Evolutionary conservation across 1,140 invertebrate genomes (phyloP).

Genomic region (Lepidurus arcticus): DNA sequence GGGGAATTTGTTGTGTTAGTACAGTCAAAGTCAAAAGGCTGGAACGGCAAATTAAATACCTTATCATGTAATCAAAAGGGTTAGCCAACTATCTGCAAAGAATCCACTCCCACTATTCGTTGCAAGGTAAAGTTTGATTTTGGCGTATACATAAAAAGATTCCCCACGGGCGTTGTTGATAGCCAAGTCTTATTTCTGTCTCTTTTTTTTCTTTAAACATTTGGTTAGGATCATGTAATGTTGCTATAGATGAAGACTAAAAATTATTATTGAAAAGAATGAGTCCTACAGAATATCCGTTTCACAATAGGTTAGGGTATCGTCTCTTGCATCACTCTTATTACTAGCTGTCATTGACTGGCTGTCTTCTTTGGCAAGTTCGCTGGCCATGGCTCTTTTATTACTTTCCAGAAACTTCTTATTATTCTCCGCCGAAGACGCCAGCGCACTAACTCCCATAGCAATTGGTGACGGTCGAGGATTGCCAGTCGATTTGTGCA

Average conservation of each 20-base stretch:
- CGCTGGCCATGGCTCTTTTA: background rate
- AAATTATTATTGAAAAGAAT: background rate
- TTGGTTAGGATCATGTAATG: constrained; percentile 1
- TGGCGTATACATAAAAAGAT: background rate
- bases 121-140: constrained; percentile 9
- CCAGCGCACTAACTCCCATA: background rate
- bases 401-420: constrained; percentile 14
- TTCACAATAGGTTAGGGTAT: background rate
- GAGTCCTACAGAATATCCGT: background rate
- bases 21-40: constrained; percentile 9
- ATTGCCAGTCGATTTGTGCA: constrained; percentile 49
- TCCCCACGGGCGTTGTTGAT: background rate
- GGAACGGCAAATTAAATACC: background rate
- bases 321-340: background rate
- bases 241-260: background rate
- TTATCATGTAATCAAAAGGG: background rate
- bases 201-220: background rate
- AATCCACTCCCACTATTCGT: background rate
- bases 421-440: background rate
- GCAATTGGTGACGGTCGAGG: constrained; percentile 24
- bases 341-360: background rate
- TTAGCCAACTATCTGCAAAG: background rate
- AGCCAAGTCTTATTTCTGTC: background rate
- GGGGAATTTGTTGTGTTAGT: background rate
- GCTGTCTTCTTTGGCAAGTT: background rate